Evolutionary conservation across 2,888 invertebrate species (phyloP).

Genomic region (Stenotaenia linearis): DNA sequence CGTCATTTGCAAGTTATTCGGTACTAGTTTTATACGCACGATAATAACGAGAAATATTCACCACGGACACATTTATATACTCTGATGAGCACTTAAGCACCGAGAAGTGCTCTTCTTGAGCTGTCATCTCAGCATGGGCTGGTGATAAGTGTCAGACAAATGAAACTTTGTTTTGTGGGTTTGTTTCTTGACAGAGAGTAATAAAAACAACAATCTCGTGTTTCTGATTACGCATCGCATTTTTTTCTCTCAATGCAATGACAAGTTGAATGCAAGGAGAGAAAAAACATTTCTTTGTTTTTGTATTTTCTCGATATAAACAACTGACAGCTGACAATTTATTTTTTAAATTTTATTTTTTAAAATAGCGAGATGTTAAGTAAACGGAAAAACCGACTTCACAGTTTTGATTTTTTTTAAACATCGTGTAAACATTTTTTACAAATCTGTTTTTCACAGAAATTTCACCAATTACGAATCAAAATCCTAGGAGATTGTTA

Average conservation of each 20-base stretch:
- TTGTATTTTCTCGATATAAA: background rate
- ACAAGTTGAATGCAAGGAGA: background rate
- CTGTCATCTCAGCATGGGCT: background rate
- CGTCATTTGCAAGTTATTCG: background rate
- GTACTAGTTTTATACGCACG: background rate
- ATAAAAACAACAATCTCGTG: too few species aligned
- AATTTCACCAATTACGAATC: constrained; percentile 87
- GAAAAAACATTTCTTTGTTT: background rate
- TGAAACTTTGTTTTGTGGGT: background rate
- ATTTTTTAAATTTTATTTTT: background rate
- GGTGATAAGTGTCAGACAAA: background rate
- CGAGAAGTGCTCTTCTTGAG: background rate
- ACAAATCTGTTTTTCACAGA: constrained; percentile 55
- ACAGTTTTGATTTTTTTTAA: too few species aligned
- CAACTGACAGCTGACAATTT: constrained; percentile 10
- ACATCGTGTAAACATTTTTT: background rate
- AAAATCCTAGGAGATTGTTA: constrained; percentile 96
- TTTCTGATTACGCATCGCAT: background rate
- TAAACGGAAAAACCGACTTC: background rate
- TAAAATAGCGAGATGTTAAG: background rate
- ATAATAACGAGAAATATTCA: background rate
- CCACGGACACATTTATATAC: background rate
- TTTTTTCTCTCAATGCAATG: background rate
- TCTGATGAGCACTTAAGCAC: background rate
- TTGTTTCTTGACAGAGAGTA: too few species aligned